Conservation (phyloP, 2,888 invertebrate species). For the Melieria crassipennis region DNA sequence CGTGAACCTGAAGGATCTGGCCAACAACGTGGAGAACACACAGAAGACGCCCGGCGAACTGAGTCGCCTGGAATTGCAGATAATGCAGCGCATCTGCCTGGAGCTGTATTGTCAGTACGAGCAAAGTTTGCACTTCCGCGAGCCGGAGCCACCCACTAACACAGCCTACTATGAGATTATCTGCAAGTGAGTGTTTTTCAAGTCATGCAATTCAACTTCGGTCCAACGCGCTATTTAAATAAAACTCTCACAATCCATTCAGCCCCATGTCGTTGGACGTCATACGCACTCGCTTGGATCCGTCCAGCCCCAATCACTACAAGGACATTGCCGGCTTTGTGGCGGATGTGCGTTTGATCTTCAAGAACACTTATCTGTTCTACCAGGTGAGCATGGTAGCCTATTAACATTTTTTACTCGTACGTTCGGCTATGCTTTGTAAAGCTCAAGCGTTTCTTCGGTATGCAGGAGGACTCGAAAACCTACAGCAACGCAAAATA, state of each 20-base stretch:
- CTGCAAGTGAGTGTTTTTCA: constrained; percentile 55
- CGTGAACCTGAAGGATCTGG: constrained; percentile 78
- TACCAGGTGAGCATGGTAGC: constrained; percentile 73
- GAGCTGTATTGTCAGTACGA: constrained; percentile 94
- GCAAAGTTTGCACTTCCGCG: constrained; percentile 86
- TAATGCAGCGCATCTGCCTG: constrained; percentile 85
- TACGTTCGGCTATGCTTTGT: too few species aligned
- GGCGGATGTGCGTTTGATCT: constrained; percentile 83
- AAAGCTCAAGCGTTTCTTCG: not conserved
- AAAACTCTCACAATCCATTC: constrained; percentile 1
- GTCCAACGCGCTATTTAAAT: not conserved
- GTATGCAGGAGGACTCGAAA: constrained; percentile 75
- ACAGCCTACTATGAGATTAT: constrained; percentile 64
- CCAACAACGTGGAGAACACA: constrained; percentile 57
- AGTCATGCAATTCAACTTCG: not conserved
- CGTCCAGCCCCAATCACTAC: constrained; percentile 78
- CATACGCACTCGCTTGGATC: constrained; percentile 83
- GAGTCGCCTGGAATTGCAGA: constrained; percentile 72
- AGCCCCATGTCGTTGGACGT: constrained; percentile 86
- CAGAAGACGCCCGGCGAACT: constrained; percentile 67
- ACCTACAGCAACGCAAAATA: constrained; percentile 82
- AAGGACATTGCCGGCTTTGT: constrained; percentile 79
- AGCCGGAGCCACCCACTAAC: constrained; percentile 80
- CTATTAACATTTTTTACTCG: constrained; percentile 19
- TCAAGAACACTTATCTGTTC: constrained; percentile 86